Conservation (phyloP, 2,888 invertebrate species). For the Beris chalybata region DNA sequence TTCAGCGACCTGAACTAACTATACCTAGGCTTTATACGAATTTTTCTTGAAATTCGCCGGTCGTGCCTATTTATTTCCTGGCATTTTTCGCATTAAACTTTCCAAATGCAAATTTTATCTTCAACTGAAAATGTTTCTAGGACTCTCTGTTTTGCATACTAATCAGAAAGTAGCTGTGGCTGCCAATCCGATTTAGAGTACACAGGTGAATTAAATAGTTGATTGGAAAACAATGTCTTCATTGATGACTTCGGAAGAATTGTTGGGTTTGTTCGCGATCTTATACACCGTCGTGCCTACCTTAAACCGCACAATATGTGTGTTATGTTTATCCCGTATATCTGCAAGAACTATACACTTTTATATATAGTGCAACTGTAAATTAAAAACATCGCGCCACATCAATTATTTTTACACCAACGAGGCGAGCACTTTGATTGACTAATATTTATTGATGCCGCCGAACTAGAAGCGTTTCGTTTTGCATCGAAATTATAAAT, state of each 20-base stretch:
- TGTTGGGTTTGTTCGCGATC: no score
- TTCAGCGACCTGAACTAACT: no score
- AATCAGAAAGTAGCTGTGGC: background rate
- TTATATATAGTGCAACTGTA: constrained; percentile 10
- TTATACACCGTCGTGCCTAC: no score
- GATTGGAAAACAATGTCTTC: no score
- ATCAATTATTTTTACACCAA: constrained; percentile 12
- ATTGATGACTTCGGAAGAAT: no score
- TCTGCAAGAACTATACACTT: background rate
- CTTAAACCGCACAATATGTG: no score
- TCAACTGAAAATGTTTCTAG: constrained; percentile 7
- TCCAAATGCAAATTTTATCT: constrained; percentile 13
- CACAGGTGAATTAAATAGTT: no score
- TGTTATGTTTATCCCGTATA: background rate
- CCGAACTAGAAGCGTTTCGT: background rate
- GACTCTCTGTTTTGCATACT: constrained; percentile 9
- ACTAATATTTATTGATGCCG: constrained; percentile 13
- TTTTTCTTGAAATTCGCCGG: no score
- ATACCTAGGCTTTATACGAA: no score
- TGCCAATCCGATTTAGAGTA: no score
- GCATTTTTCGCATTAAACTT: constrained; percentile 1
- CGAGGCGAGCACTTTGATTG: background rate
- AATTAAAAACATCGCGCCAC: background rate
- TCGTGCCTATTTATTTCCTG: no score
- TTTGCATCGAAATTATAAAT: constrained; percentile 1